Percentiles rank a stretch among this genome's conserved stretches.
Conservation (phyloP, 2,113 vertebrate species). For the Myotis davidii region DNA sequence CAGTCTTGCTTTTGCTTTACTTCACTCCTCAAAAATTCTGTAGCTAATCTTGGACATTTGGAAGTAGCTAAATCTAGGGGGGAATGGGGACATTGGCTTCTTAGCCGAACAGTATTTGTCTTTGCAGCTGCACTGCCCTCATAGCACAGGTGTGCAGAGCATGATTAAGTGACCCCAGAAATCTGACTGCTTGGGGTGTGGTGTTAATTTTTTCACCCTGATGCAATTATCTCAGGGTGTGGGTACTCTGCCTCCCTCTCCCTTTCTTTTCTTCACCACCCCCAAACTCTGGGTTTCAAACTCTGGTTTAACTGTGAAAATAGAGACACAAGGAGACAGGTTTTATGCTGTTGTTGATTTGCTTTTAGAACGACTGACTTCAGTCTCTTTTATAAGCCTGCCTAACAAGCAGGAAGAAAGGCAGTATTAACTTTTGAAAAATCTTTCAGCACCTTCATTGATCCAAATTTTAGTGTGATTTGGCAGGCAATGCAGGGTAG, state of each 20-base stretch:
- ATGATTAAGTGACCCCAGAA: slow-evolving; percentile 71
- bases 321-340: not conserved
- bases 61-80: slow-evolving; percentile 38
- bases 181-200: slow-evolving; percentile 51
- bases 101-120: not conserved
- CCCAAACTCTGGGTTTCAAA: slow-evolving; percentile 48
- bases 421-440: slow-evolving; percentile 60
- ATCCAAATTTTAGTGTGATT: slow-evolving; percentile 74
- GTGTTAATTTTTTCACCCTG: slow-evolving; percentile 72
- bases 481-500: slow-evolving; percentile 53
- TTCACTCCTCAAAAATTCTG: slow-evolving; percentile 59
- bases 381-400: slow-evolving; percentile 16
- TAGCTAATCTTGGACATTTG: slow-evolving; percentile 17
- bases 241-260: slow-evolving; percentile 31
- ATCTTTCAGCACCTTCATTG: slow-evolving; percentile 62
- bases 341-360: slow-evolving; percentile 10
- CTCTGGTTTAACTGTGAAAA: slow-evolving; percentile 28
- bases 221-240: slow-evolving; percentile 73
- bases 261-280: not conserved
- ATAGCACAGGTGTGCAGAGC: slow-evolving; percentile 72
- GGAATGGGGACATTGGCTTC: not conserved
- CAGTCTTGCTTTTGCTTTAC: slow-evolving; percentile 53
- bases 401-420: slow-evolving; percentile 52
- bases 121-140: slow-evolving; percentile 55
- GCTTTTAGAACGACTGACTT: slow-evolving; percentile 18